phyloP scores from a whole-genome alignment of 2,888 invertebrate genomes.

The Netelia fuscicornis region DNA sequence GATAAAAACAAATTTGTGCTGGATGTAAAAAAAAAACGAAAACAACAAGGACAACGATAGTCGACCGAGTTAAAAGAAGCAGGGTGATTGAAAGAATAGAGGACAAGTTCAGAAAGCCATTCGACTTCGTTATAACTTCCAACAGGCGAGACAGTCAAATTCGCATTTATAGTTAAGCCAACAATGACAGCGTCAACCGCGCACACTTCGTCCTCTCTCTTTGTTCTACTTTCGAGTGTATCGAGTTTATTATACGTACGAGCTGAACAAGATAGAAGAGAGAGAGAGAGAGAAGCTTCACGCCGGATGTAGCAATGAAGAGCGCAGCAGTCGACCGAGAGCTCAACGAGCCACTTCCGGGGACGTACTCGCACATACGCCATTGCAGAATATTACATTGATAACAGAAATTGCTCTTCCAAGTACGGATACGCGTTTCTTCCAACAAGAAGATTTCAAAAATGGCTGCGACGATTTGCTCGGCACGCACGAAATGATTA shows the following conservation, averaged over 20 bases:
- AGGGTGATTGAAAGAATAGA: constrained; percentile 14
- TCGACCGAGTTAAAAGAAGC: not conserved
- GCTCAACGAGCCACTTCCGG: constrained; percentile 84
- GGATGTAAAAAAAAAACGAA: not conserved
- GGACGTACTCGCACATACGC: constrained; percentile 73
- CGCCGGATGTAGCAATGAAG: constrained; percentile 84
- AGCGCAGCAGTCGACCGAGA: constrained; percentile 75
- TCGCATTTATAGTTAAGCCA: constrained; percentile 24
- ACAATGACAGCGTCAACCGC: constrained; percentile 27
- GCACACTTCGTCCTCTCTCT: constrained; percentile 33
- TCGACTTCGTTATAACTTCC: constrained; percentile 35
- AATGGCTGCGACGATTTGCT: not conserved
- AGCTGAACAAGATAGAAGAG: constrained; percentile 52
- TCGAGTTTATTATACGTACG: constrained; percentile 76
- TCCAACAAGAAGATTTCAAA: constrained; percentile 12
- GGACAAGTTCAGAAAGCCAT: constrained; percentile 29
- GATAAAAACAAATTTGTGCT: not conserved
- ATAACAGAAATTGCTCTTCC: constrained; percentile 80
- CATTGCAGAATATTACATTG: constrained; percentile 80
- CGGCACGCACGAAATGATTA: not conserved
- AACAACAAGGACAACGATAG: not conserved
- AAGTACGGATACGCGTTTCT: constrained; percentile 62
- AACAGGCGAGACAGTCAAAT: constrained; percentile 25
- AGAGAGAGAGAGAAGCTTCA: constrained; percentile 72
- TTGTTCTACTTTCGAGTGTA: constrained; percentile 79